Evolutionary conservation across 2,113 vertebrate genomes (phyloP).

Genomic region (Empidonax traillii): DNA sequence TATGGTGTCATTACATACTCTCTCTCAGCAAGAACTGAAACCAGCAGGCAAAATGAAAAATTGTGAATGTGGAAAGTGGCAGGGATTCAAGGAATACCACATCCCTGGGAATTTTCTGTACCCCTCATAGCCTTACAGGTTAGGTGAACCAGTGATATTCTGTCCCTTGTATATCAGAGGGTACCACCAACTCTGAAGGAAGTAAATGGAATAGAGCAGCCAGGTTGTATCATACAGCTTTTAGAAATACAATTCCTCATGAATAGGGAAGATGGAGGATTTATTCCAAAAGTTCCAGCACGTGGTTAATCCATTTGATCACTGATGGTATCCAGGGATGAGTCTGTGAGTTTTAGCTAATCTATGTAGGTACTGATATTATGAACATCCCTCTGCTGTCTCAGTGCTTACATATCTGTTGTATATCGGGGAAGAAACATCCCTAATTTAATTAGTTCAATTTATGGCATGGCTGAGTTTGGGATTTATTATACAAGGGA

Average conservation of each 20-base stretch:
- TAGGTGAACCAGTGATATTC: neutral
- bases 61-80: neutral
- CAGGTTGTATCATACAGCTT: neutral
- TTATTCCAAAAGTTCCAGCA: neutral
- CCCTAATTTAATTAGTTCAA: conserved; percentile 36
- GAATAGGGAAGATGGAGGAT: neutral
- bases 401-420: neutral
- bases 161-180: neutral
- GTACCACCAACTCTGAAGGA: neutral
- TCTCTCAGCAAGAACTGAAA: neutral
- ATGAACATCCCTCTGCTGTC: neutral
- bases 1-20: neutral
- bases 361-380: neutral
- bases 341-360: neutral
- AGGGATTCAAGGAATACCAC: neutral
- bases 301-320: neutral
- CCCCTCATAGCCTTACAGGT: neutral
- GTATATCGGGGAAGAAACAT: neutral
- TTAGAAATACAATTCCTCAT: neutral
- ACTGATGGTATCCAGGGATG: neutral
- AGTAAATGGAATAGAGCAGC: neutral
- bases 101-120: neutral
- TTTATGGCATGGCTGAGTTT: conserved; percentile 66
- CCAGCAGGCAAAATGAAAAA: neutral
- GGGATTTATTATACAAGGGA: conserved; percentile 66